Conservation (phyloP, 2,113 vertebrate species). For the Aramus guarauna region DNA sequence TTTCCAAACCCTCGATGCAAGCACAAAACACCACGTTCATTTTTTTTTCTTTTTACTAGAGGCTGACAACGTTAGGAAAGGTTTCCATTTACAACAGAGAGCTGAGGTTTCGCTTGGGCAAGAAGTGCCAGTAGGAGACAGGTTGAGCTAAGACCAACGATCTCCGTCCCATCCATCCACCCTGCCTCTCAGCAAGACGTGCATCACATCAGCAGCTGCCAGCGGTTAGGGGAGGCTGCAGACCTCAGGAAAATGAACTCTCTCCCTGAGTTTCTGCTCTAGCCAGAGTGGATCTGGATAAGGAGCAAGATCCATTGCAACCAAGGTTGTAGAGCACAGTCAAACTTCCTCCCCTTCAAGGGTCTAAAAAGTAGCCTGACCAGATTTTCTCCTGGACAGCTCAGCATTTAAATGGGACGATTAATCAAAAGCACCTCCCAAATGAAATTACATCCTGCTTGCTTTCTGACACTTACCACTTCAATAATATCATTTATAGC, state of each 20-base stretch:
- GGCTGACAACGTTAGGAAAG: background rate
- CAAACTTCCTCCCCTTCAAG: background rate
- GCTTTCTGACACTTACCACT: constrained; percentile 56
- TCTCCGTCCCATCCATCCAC: background rate
- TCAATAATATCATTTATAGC: constrained; percentile 44
- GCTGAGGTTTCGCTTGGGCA: background rate
- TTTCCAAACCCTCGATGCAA: background rate
- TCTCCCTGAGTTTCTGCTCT: background rate
- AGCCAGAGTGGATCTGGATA: background rate
- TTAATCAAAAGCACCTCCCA: constrained; percentile 35
- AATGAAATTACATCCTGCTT: constrained; percentile 12
- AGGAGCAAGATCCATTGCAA: background rate
- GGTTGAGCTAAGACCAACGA: background rate
- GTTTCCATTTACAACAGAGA: background rate
- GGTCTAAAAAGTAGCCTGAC: background rate
- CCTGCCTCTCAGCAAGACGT: background rate
- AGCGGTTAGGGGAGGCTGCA: background rate
- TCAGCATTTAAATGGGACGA: background rate
- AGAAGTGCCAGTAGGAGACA: background rate
- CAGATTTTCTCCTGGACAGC: background rate
- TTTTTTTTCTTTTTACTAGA: background rate
- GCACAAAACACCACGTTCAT: background rate
- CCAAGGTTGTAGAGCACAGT: background rate
- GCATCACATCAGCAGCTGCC: background rate
- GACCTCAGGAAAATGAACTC: background rate